Base-by-base conservation (phyloP, 2,113 vertebrate genomes). In the Toxotes chatareus region DNA sequence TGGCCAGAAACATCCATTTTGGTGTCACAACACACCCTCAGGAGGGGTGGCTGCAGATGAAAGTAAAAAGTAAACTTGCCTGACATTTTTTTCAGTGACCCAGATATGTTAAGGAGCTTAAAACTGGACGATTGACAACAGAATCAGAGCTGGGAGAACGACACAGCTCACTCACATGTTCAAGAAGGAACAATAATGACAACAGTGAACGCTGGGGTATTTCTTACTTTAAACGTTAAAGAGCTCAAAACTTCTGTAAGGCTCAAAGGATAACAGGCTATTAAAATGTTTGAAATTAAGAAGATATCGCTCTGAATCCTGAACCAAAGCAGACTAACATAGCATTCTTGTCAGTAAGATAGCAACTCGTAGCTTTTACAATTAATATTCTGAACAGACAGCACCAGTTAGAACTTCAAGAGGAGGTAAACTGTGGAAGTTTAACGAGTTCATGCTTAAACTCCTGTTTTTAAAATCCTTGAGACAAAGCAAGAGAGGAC, bases 81-180 rank as follows among this genome's bases (percentile, higher is more conserved):
- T 40, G 83, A 90, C 69, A 67, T 82, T 79, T 71, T 71, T 80
- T 61, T 49, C 53, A 60, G 59, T 64, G 71, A 82, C 77, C 67
- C 60, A 66, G 32, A 79, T 73, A 67, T 44, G 61, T 73, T 53
- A 59, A 80, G 67, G 46, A 71, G 74, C 76, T 83, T 77, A 61
- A 75, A 66, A 21, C 10, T 9, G 27, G 16, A 11, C 5, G 10
- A 67, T 16, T 83, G 73, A 82, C 83, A 65, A 49, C 60, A 64
- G 11, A 53, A 53, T 64, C 62, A 31, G 19, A 59, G 53, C 7
- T 17, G 1, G 61, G 31, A 78, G 36, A 55, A 44, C 69, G 5
- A 27, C 34, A 14, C 38, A 19, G 40, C 42, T 61, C 65, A 60
- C 51, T 51, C 80, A 72, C 27, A 4, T 34, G 76, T 32, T 38